Evolutionary conservation across 2,797 vertebrate species (phyloP).

Genomic region (Cryptoprocta ferox): DNA sequence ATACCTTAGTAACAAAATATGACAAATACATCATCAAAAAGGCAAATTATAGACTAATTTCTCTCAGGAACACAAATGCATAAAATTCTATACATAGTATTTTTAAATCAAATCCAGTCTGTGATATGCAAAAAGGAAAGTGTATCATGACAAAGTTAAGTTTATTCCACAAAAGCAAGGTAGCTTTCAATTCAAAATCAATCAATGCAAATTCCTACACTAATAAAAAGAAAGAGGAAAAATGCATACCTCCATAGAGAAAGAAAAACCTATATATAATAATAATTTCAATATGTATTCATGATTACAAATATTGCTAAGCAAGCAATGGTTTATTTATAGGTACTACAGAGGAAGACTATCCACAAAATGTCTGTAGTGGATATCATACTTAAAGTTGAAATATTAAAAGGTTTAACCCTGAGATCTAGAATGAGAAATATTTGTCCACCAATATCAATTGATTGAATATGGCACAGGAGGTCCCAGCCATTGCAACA

Average conservation of each 20-base stretch:
- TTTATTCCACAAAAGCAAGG: neutral
- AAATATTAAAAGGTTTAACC: neutral
- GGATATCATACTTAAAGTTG: neutral
- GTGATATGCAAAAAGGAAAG: neutral
- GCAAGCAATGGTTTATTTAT: neutral
- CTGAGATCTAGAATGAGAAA: neutral
- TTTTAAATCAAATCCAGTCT: neutral
- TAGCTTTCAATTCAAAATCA: neutral
- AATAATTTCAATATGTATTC: neutral
- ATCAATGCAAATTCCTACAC: neutral
- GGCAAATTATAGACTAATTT: neutral
- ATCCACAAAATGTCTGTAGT: neutral
- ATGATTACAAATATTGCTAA: neutral
- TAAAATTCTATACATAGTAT: neutral
- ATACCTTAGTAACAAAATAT: neutral
- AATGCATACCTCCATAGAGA: neutral
- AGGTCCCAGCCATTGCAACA: neutral
- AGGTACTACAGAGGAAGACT: neutral
- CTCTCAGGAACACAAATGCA: neutral
- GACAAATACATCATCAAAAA: neutral
- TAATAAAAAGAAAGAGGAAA: neutral
- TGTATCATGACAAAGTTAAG: neutral
- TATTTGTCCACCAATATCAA: neutral
- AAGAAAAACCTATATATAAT: neutral
- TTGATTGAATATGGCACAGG: neutral